Evolutionary conservation across 2,797 vertebrate genomes (phyloP).

Genomic region (Eulemur albifrons): DNA sequence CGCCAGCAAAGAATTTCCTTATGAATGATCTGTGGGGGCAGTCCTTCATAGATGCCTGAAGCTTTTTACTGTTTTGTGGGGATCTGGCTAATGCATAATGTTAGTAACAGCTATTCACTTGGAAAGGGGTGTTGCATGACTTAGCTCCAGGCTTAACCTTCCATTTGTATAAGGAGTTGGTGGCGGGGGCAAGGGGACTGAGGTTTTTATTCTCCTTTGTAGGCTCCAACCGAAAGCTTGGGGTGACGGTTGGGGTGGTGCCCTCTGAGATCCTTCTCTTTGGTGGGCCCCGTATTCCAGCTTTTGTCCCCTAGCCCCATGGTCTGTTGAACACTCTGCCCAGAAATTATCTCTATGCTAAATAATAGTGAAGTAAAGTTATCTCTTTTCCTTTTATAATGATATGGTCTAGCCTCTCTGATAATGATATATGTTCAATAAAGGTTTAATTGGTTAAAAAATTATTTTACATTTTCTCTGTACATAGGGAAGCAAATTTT

Average conservation of each 20-base stretch:
- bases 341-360: background rate
- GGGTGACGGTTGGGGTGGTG: fast-evolving
- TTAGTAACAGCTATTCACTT: background rate
- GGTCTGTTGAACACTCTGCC: background rate
- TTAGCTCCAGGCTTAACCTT: background rate
- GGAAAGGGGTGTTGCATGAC: background rate
- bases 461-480: background rate
- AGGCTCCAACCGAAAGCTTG: background rate
- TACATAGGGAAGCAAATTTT: background rate
- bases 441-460: background rate
- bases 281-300: background rate
- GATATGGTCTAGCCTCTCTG: background rate
- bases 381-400: background rate
- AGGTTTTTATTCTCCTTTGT: background rate
- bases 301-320: background rate
- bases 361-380: background rate
- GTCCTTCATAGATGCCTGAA: background rate
- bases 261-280: background rate
- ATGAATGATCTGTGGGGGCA: background rate
- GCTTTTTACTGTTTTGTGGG: background rate
- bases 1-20: background rate
- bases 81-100: background rate
- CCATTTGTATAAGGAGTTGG: background rate
- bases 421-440: background rate
- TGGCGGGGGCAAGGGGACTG: background rate